phyloP scores from a whole-genome alignment of 2,113 vertebrate genomes.

The Phrynosoma platyrhinos region DNA sequence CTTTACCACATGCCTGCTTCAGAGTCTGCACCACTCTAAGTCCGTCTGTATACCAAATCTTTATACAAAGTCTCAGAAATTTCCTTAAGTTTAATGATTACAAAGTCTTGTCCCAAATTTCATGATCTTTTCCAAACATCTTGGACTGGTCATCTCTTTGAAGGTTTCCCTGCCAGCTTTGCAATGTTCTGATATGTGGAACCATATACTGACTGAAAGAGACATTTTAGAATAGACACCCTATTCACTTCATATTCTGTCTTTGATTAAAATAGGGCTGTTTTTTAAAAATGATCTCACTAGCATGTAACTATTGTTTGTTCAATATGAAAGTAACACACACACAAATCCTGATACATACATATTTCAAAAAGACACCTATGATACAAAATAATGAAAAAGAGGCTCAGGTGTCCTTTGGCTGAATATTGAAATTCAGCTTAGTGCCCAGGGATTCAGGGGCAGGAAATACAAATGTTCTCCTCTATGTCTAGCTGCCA shows the following conservation, averaged over 20 bases:
- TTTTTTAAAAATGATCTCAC: neutral
- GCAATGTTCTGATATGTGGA: neutral
- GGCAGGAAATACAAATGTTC: no score
- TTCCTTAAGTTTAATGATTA: neutral
- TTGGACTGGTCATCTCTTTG: neutral
- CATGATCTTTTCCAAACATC: neutral
- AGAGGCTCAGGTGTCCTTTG: neutral
- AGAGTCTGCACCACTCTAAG: neutral
- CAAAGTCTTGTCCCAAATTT: neutral
- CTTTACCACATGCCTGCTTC: conserved; percentile 31
- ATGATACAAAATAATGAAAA: neutral
- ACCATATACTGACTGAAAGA: neutral
- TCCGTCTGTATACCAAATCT: neutral
- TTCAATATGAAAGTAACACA: neutral
- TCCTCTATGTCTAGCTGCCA: no score
- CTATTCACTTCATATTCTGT: neutral
- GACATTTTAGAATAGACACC: neutral
- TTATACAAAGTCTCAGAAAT: neutral
- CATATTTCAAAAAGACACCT: neutral
- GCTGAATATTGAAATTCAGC: neutral
- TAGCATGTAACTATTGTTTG: neutral
- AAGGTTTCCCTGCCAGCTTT: neutral
- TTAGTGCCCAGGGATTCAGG: no score
- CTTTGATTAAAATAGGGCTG: conserved; percentile 7
- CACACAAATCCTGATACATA: neutral